phyloP scores from a whole-genome alignment of 2,113 vertebrate genomes.

The Clarias batrachus region DNA sequence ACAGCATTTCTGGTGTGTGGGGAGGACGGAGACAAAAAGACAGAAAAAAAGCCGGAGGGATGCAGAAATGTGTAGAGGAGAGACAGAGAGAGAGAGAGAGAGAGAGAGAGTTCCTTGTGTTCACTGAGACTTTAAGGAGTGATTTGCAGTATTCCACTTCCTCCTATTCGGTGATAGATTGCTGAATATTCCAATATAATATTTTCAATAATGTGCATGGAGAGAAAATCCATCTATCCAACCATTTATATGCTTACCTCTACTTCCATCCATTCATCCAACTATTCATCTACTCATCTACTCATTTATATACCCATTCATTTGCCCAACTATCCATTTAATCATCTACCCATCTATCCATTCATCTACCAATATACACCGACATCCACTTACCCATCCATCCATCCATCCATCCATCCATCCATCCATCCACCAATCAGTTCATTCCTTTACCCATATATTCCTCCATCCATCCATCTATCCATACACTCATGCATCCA shows the following conservation, averaged over 20 bases:
- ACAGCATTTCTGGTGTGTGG: conserved; percentile 60
- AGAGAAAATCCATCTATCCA: conserved; percentile 34
- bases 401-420: neutral
- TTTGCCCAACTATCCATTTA: neutral
- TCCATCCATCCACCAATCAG: neutral
- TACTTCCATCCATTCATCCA: no score
- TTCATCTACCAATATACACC: neutral
- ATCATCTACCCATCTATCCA: neutral
- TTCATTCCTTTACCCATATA: neutral
- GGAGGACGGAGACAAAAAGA: conserved; percentile 2
- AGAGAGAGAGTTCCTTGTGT: neutral
- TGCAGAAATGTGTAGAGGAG: conserved; percentile 1
- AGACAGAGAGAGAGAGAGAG: neutral
- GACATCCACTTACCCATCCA: neutral
- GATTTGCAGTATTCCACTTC: neutral
- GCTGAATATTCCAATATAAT: neutral
- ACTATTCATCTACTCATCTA: neutral
- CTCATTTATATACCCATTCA: neutral
- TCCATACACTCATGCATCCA: neutral
- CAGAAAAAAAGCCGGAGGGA: conserved; percentile 51
- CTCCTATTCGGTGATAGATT: neutral
- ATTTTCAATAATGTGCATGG: neutral
- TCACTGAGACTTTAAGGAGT: neutral
- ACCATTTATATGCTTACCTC: neutral
- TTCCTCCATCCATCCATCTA: neutral